These are phyloP conservation scores for Galeruca laticollis DNA, from an alignment of 2,888 invertebrate species.

Conservation along the genomic window DNA sequence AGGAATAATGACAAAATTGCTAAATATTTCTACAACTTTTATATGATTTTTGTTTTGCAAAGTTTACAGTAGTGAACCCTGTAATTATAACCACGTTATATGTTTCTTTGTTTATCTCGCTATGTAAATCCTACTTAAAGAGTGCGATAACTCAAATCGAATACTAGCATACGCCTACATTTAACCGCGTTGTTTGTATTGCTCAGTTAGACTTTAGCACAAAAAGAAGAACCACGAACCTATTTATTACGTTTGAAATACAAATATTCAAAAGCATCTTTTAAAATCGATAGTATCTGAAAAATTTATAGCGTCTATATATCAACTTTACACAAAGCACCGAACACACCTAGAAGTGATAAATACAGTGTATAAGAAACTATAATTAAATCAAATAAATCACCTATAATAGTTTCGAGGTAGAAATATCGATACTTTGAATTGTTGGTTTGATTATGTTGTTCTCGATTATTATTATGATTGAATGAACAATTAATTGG, in stretches of 20 bases:
- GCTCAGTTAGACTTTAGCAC: not conserved
- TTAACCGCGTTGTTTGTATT: not conserved
- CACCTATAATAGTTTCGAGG: not conserved
- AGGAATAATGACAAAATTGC: too few species aligned
- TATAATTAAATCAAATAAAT: conserved; percentile 16
- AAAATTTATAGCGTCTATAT: conserved; percentile 12
- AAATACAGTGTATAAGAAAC: conserved; percentile 10
- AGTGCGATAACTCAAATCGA: not conserved
- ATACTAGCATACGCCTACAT: not conserved
- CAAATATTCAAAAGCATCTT: not conserved
- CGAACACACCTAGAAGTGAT: conserved; percentile 6
- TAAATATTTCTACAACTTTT: too few species aligned
- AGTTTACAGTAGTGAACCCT: too few species aligned
- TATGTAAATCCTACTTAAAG: not conserved
- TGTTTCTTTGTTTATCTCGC: not conserved
- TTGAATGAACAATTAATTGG: too few species aligned
- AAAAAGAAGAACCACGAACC: not conserved
- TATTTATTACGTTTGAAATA: conserved; percentile 7
- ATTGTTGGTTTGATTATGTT: too few species aligned
- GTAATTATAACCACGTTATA: not conserved
- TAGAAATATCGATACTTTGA: not conserved
- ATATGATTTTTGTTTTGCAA: too few species aligned
- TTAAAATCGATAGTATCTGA: conserved; percentile 12
- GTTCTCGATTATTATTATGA: too few species aligned
- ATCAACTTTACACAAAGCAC: conserved; percentile 6